Conservation (phyloP, 2,888 invertebrate species). For the Acanthoscelides obtectus region DNA sequence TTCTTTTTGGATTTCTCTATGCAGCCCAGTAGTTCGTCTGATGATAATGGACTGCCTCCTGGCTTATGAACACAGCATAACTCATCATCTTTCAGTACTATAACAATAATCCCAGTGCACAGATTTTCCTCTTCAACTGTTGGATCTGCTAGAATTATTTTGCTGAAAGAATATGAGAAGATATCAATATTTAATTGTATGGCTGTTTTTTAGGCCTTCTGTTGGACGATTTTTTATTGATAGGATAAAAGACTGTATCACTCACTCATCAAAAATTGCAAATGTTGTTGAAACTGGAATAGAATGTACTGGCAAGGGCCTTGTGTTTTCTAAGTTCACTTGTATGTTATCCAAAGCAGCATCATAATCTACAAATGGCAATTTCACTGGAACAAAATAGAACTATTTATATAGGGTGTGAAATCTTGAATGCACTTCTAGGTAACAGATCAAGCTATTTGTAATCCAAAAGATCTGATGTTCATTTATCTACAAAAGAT, state of each 20-base stretch:
- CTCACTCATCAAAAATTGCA: conserved; percentile 68
- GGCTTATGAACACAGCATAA: conserved; percentile 69
- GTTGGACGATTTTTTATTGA: too few species aligned
- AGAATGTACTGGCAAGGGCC: conserved; percentile 53
- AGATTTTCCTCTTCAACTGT: conserved; percentile 77
- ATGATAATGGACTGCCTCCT: conserved; percentile 62
- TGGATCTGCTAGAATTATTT: conserved; percentile 69
- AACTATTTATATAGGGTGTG: too few species aligned
- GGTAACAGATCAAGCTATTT: too few species aligned
- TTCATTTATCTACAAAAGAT: too few species aligned
- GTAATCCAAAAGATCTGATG: too few species aligned
- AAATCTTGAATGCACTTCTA: too few species aligned
- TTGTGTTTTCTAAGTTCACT: conserved; percentile 55
- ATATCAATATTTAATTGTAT: too few species aligned
- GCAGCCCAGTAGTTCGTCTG: conserved; percentile 55
- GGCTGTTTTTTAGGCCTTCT: too few species aligned
- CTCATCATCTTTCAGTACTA: conserved; percentile 59
- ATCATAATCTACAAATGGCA: conserved; percentile 68
- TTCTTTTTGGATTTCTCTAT: conserved; percentile 58
- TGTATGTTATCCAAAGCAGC: conserved; percentile 61
- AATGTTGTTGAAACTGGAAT: conserved; percentile 70
- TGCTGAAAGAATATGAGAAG: conserved; percentile 49
- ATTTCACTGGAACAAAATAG: conserved; percentile 53
- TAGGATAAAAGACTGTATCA: too few species aligned
- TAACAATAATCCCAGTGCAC: conserved; percentile 62